A percentile compares a stretch with the other conserved stretches of the same genome.
Conservation (phyloP, 2,113 vertebrate genomes). For the Mellivora capensis region DNA sequence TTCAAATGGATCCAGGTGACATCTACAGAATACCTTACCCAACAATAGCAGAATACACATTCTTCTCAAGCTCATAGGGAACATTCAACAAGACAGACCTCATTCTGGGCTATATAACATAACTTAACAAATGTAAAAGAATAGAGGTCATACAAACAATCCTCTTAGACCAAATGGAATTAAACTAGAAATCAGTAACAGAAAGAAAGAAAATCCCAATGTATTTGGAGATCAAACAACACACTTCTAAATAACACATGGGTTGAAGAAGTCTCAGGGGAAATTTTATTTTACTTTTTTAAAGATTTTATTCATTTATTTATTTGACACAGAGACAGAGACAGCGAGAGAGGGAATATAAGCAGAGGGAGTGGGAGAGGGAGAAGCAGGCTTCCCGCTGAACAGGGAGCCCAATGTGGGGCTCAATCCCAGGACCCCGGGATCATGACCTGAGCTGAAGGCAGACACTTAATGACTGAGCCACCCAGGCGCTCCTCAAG, state of each 20-base stretch:
- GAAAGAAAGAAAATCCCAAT: not conserved
- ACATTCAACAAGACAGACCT: not conserved
- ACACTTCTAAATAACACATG: not conserved
- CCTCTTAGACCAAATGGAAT: not conserved
- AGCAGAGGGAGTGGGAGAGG: no score
- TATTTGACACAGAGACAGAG: no score
- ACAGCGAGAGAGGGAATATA: no score
- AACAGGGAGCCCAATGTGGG: no score
- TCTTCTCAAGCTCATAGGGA: not conserved
- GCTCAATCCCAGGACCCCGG: no score
- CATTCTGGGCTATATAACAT: not conserved
- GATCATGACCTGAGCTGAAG: no score
- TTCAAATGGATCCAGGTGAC: not conserved
- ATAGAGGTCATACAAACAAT: not conserved
- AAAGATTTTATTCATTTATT: no score
- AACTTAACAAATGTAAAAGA: not conserved
- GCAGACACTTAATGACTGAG: no score
- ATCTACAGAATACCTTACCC: not conserved
- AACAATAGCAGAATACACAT: not conserved
- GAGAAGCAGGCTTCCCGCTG: no score
- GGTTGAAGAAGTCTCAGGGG: not conserved
- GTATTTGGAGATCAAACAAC: slow-evolving; percentile 29
- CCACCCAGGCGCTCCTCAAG: not conserved
- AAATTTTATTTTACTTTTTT: no score
- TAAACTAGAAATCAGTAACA: not conserved